Conservation (phyloP, 2,113 vertebrate genomes). For the Megaleporinus macrocephalus region DNA sequence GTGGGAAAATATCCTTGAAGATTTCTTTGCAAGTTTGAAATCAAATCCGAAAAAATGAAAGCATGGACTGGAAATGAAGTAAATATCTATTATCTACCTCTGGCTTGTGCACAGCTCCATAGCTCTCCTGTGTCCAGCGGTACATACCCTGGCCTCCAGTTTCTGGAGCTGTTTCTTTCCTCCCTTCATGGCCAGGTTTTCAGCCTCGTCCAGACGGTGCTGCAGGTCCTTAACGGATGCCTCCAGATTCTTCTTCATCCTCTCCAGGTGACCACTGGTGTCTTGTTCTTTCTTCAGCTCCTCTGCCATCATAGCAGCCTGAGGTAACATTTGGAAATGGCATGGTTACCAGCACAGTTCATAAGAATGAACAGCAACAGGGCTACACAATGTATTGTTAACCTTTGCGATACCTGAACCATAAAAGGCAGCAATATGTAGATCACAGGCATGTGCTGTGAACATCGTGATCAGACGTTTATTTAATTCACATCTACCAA, state of each 20-base stretch:
- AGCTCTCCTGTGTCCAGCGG: not conserved
- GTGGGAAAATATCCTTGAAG: too few species aligned
- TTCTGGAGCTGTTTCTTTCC: constrained; percentile 43
- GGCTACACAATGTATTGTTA: not conserved
- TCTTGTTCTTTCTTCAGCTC: constrained; percentile 77
- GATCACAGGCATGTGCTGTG: too few species aligned
- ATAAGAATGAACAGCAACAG: not conserved
- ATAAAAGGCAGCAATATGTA: too few species aligned
- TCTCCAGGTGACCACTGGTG: constrained; percentile 36
- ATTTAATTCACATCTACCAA: too few species aligned
- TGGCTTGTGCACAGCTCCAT: too few species aligned
- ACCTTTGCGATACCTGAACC: too few species aligned
- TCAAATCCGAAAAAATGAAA: too few species aligned
- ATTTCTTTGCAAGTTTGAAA: too few species aligned
- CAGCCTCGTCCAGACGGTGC: constrained; percentile 68
- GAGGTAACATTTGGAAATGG: not conserved
- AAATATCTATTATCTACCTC: too few species aligned
- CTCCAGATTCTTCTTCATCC: not conserved
- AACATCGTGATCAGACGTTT: too few species aligned
- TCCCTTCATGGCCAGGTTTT: too few species aligned
- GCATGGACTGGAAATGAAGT: too few species aligned
- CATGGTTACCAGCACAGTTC: not conserved
- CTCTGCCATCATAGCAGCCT: constrained; percentile 69
- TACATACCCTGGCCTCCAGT: not conserved
- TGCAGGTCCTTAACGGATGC: constrained; percentile 78